Evolutionary conservation across 2,888 invertebrate genomes (phyloP), one percentile per base, ranked within the genome.

Genomic region (Nymphalis urticae): DNA sequence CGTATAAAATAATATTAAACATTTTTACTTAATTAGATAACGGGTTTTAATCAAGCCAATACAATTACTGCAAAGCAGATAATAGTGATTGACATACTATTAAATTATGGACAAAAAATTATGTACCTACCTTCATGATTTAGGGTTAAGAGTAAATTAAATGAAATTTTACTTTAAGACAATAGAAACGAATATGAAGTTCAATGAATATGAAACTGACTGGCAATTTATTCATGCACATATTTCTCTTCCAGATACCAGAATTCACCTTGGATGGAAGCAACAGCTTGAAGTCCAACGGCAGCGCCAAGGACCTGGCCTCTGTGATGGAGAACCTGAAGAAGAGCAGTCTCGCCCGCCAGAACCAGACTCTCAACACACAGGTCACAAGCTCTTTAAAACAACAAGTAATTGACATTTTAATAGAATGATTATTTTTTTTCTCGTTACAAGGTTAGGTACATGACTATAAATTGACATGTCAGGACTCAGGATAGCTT

Each of bases 291-390:
- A 90, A 89, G 74, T 88, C 90, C 81, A 92, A 91, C 91, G 92
- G 92, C 77, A 90, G 90, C 76, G 83, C 89, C 85, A 91, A 93
- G 76, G 95, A 95, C 77, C 90, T 95, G 91, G 94, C 95, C 76
- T 93, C 95, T 82, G 94, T 95, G 82, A 95, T 96, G 94, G 95
- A 95, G 88, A 95, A 95, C 87, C 93, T 96, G 78, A 95, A 95
- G 83, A 95, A 95, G 85, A 94, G 94, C 85, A 95, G 93, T 82
- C 85, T 87, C 69, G 83, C 87, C 71, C 87, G 89, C 64, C 92
- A 91, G 81, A 92, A 89, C 75, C 92, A 92, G 77, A 82, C 85
- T 58, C 83, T 90, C 17, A 91, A 91, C 76, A 89, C 91, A 13
- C 94, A 94, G 82, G 94, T 94, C 81, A 93, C 94, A 74, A 90